Conservation (phyloP, 2,888 invertebrate genomes). For the Meghimatium bilineatum region DNA sequence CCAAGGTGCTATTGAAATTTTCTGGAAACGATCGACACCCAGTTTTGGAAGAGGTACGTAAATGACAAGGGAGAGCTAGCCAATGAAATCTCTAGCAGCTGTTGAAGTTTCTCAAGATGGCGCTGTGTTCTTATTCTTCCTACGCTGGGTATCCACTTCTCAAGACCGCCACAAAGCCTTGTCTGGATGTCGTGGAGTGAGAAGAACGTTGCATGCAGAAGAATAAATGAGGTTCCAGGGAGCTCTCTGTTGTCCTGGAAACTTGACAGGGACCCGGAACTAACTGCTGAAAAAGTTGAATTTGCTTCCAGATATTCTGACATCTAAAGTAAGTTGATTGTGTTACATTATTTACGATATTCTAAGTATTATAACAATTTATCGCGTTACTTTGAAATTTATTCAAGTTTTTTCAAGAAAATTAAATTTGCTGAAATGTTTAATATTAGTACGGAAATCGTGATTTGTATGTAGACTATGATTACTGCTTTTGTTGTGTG, state of each 20-base stretch:
- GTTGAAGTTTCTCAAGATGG: conserved; percentile 43
- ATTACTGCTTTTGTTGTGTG: too few relatives aligned
- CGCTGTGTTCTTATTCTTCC: neutral
- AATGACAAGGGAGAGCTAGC: conserved; percentile 28
- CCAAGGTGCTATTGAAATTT: conserved; percentile 22
- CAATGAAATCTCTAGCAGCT: conserved; percentile 37
- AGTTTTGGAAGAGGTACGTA: conserved; percentile 14
- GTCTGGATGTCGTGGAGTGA: neutral
- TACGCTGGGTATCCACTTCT: neutral
- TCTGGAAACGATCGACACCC: neutral
- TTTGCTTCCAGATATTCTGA: neutral
- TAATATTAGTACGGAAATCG: too few relatives aligned
- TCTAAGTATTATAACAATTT: too few relatives aligned
- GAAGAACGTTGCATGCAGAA: neutral
- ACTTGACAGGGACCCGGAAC: neutral
- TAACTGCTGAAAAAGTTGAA: neutral
- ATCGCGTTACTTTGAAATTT: neutral
- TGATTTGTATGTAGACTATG: too few relatives aligned
- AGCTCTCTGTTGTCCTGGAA: neutral
- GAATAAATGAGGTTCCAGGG: neutral
- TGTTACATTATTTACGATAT: neutral
- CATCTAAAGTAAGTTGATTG: neutral
- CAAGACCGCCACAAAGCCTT: neutral
- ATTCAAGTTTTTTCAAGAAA: too few relatives aligned
- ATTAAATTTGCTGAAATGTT: too few relatives aligned